Evolutionary conservation across 1,140 invertebrate species (phyloP).

Genomic region (Linepithema humile): DNA sequence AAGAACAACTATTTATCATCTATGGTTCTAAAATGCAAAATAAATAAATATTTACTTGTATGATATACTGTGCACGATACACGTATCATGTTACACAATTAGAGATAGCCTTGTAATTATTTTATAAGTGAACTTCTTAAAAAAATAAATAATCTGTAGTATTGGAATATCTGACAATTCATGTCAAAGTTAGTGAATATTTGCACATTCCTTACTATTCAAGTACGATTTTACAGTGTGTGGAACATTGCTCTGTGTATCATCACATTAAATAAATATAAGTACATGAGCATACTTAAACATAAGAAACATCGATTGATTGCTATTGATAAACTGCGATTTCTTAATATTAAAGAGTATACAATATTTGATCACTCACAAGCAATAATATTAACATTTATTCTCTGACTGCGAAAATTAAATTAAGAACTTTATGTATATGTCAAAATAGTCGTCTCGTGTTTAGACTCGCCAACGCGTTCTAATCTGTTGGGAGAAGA

Average conservation of each 20-base stretch:
- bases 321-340: not conserved
- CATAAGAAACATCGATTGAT: not conserved
- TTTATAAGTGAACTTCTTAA: not conserved
- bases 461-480: slow-evolving; percentile 77
- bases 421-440: slow-evolving; percentile 66
- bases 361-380: not conserved
- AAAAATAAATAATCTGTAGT: slow-evolving; percentile 31
- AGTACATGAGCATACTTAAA: slow-evolving; percentile 45
- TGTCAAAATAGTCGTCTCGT: slow-evolving; percentile 68
- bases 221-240: slow-evolving; percentile 44
- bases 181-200: slow-evolving; percentile 52
- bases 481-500: slow-evolving; percentile 81
- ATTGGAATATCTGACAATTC: slow-evolving; percentile 28
- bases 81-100: slow-evolving; percentile 12
- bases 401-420: slow-evolving; percentile 56
- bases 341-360: slow-evolving; percentile 36
- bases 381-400: slow-evolving; percentile 14
- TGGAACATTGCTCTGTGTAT: not conserved
- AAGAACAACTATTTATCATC: slow-evolving; percentile 46
- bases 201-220: slow-evolving; percentile 20
- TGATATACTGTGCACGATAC: not conserved
- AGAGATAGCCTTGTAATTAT: slow-evolving; percentile 10
- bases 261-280: slow-evolving; percentile 68
- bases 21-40: slow-evolving; percentile 3
- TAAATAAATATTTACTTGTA: too few relatives aligned